Evolutionary conservation across 2,888 invertebrate genomes (phyloP).

Genomic region (Cryptus viduatorius): DNA sequence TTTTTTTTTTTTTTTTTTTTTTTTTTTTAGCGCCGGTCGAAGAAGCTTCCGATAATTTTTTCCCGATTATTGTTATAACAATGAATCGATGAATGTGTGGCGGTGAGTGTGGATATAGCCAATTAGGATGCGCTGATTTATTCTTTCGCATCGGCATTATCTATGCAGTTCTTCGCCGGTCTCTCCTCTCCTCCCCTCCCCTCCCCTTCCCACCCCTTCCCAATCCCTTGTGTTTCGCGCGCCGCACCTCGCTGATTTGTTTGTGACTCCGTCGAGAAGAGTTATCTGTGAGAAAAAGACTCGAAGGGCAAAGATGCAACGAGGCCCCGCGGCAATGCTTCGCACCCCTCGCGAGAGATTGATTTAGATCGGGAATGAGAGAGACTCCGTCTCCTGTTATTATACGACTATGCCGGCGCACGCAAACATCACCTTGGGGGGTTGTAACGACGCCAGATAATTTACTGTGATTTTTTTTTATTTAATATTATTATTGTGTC

Average conservation of each 20-base stretch:
- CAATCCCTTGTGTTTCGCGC: too few species aligned
- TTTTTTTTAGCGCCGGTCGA: too few species aligned
- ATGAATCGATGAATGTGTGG: neutral
- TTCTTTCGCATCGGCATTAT: neutral
- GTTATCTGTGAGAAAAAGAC: too few species aligned
- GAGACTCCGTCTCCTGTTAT: constrained; percentile 77
- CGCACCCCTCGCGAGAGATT: constrained; percentile 63
- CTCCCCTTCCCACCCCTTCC: too few species aligned
- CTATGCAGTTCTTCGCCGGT: too few species aligned
- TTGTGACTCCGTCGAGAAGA: too few species aligned
- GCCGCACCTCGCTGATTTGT: too few species aligned
- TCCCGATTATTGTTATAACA: too few species aligned
- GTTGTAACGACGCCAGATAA: constrained; percentile 65
- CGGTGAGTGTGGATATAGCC: constrained; percentile 2
- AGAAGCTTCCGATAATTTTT: too few species aligned
- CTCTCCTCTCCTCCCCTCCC: too few species aligned
- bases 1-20: neutral
- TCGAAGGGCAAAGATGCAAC: neutral
- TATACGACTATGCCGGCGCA: constrained; percentile 78
- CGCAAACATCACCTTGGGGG: constrained; percentile 75
- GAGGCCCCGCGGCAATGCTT: neutral
- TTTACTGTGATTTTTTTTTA: neutral
- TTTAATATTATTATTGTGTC: neutral
- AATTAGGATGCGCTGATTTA: constrained; percentile 28
- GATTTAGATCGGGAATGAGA: constrained; percentile 70